phyloP scores from a whole-genome alignment of 2,797 vertebrate species.

The Enteromius thamalakanensis region DNA sequence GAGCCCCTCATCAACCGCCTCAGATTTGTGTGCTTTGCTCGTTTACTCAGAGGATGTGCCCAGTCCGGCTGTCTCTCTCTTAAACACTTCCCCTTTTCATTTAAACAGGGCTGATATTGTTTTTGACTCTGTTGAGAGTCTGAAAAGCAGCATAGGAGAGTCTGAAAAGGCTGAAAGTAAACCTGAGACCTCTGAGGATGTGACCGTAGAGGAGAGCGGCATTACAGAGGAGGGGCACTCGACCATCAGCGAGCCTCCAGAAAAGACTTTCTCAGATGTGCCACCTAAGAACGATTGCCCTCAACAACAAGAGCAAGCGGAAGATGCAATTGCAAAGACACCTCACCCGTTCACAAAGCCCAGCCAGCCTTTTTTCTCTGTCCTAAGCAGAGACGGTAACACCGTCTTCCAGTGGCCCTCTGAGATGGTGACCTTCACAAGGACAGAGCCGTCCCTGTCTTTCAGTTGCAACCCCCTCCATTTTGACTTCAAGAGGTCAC shows the following conservation, averaged over 20 bases:
- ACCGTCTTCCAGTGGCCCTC: slow-evolving; percentile 88
- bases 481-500: slow-evolving; percentile 85
- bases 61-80: slow-evolving; percentile 47
- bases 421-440: slow-evolving; percentile 85
- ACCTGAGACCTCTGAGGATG: slow-evolving; percentile 33
- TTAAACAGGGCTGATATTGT: slow-evolving; percentile 42
- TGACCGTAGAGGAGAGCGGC: slow-evolving; percentile 13
- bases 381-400: slow-evolving; percentile 80
- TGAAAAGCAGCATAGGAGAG: slow-evolving; percentile 44
- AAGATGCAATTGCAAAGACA: slow-evolving; percentile 51
- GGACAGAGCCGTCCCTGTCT: slow-evolving; percentile 79
- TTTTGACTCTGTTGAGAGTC: slow-evolving; percentile 49
- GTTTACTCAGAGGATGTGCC: slow-evolving; percentile 61
- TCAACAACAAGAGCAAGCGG: slow-evolving; percentile 53
- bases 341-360: slow-evolving; percentile 62
- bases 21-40: slow-evolving; percentile 65
- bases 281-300: slow-evolving; percentile 45
- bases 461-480: slow-evolving; percentile 88
- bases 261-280: slow-evolving; percentile 58
- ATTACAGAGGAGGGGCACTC: slow-evolving; percentile 48
- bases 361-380: slow-evolving; percentile 78
- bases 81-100: slow-evolving; percentile 39
- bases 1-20: slow-evolving; percentile 22
- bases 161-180: slow-evolving; percentile 47
- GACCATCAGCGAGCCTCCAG: slow-evolving; percentile 6